phyloP scores from a whole-genome alignment of 2,888 invertebrate species.

The Busseola fusca region DNA sequence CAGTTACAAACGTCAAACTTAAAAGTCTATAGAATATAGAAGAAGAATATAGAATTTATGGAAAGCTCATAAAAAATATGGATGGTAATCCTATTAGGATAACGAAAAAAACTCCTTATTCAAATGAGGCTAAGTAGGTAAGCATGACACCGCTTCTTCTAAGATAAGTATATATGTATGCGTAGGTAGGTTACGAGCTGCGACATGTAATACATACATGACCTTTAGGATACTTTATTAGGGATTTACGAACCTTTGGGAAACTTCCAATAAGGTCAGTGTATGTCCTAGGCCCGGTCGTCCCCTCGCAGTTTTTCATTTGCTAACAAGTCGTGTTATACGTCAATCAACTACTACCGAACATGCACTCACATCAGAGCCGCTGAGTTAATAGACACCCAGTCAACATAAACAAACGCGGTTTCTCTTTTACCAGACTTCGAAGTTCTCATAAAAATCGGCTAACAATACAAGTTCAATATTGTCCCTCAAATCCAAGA shows the following conservation, averaged over 20 bases:
- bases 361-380: neutral
- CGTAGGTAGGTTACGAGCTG: neutral
- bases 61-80: neutral
- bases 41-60: neutral
- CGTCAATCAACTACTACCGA: neutral
- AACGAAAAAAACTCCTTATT: neutral
- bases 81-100: neutral
- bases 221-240: slow-evolving; percentile 32
- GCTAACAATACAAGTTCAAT: slow-evolving; percentile 5
- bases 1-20: neutral
- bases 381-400: neutral
- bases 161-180: neutral
- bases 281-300: slow-evolving; percentile 16
- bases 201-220: slow-evolving; percentile 20
- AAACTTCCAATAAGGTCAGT: slow-evolving; percentile 35
- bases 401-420: no score
- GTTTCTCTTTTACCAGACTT: neutral
- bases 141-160: neutral
- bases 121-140: neutral
- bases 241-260: slow-evolving; percentile 32
- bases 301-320: slow-evolving; percentile 3
- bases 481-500: slow-evolving; percentile 15
- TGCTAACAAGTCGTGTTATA: neutral
- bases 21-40: slow-evolving; percentile 7
- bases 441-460: neutral